Base-by-base conservation (phyloP, 2,888 invertebrate species). In the Nemoura dubitans region DNA sequence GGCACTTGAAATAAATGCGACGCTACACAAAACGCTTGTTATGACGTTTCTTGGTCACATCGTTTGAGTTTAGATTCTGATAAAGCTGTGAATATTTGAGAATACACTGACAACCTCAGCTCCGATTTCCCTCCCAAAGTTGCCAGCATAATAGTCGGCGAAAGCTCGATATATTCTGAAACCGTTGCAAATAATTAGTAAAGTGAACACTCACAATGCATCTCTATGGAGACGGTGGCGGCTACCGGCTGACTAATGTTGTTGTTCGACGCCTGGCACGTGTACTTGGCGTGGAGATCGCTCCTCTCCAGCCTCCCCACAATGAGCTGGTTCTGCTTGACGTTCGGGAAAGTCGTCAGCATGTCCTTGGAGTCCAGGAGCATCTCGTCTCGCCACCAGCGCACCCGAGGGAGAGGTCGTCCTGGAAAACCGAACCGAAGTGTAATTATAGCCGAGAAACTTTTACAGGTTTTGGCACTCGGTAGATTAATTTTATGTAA, bases 201-300 rank as follows among this genome's bases (percentile, higher is more conserved):
- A 78, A 27, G 27, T 6, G 21, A 76, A 76, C 88, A 92, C 92
- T 92, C 89, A 90, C 96, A 92, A 91, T 94, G 94, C 91, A 96
- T 93, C 90, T 95, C 95, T 88, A 96, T 93, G 89, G 95, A 94
- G 87, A 96, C 94, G 87, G 94, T 93, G 86, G 95, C 94, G 59
- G 94, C 93, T 88, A 95, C 91, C 0, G 96, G 95, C 5, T 94
- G 94, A 30, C 95, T 95, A 88, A 95, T 91, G 83, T 94, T 93
- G 82, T 95, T 95, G 90, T 96, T 96, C 90, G 94, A 94, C 6
- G 95, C 96, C 89, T 95, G 94, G 90, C 96, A 96, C 21, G 95
- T 94, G 91, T 95, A 95, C 3, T 94, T 93, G 0, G 95, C 94
- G 89, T 95, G 94, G 85, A 95, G 93, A 90, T 95, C 95, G n/a